Evolutionary conservation across 2,113 vertebrate genomes (phyloP).

Genomic region (Phrynocephalus versicolor): DNA sequence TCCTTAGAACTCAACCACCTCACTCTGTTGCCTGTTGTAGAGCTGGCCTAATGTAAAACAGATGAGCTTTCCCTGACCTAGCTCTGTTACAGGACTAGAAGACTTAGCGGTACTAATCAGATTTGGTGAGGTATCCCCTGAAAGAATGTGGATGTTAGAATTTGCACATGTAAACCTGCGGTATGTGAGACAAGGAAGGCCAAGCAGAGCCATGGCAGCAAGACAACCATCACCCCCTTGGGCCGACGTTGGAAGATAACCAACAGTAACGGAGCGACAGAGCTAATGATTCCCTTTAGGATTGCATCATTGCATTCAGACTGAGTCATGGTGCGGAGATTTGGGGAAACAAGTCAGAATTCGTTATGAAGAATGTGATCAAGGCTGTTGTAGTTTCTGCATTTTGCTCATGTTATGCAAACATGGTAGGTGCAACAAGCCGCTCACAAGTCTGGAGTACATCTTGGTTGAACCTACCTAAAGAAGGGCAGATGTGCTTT

Average conservation of each 20-base stretch:
- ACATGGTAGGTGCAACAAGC: neutral
- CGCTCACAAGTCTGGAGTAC: neutral
- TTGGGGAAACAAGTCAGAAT: slow-evolving; percentile 66
- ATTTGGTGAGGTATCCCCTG: slow-evolving; percentile 52
- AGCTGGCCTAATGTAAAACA: slow-evolving; percentile 50
- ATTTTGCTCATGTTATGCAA: neutral
- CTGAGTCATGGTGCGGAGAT: slow-evolving; percentile 66
- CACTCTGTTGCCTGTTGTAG: neutral
- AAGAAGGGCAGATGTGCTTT: neutral
- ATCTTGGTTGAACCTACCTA: neutral
- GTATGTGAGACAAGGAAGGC: neutral
- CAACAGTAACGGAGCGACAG: slow-evolving; percentile 38
- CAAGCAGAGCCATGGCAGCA: slow-evolving; percentile 7
- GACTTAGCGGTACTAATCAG: slow-evolving; percentile 28
- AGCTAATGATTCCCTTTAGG: slow-evolving; percentile 67
- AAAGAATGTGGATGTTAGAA: slow-evolving; percentile 51
- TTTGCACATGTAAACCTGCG: neutral
- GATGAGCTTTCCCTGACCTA: slow-evolving; percentile 27
- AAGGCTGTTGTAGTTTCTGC: slow-evolving; percentile 21
- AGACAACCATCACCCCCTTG: slow-evolving; percentile 28
- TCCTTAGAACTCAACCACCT: neutral
- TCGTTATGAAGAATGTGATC: slow-evolving; percentile 45
- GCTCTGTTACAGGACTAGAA: neutral
- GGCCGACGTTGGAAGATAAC: slow-evolving; percentile 56
- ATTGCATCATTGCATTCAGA: slow-evolving; percentile 64